Conservation (phyloP, 2,888 invertebrate species). For the Leucania comma region DNA sequence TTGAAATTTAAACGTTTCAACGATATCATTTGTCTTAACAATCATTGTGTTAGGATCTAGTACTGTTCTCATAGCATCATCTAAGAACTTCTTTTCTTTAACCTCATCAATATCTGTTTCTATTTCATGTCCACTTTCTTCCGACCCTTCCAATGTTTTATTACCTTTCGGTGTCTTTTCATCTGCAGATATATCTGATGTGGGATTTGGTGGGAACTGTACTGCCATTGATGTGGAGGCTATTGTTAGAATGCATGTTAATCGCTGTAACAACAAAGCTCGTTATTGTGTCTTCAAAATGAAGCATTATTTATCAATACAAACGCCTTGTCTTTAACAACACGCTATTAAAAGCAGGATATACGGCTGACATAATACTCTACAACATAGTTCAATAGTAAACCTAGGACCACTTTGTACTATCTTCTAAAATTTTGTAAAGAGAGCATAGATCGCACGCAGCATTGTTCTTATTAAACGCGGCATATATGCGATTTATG, state of each 20-base stretch:
- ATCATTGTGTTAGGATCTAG: conserved; percentile 80
- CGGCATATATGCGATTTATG: neutral
- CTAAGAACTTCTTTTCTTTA: conserved; percentile 83
- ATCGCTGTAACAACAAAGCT: conserved; percentile 73
- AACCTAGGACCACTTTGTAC: conserved; percentile 23
- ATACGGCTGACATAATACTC: conserved; percentile 25
- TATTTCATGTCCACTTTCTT: conserved; percentile 84
- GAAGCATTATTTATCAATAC: conserved; percentile 52
- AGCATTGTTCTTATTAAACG: neutral
- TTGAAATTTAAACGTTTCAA: conserved; percentile 79
- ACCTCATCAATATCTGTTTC: conserved; percentile 82
- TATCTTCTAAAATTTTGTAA: neutral
- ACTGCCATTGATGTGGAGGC: conserved; percentile 74
- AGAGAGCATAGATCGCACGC: no score
- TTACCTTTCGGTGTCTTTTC: conserved; percentile 78
- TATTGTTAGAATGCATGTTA: conserved; percentile 70
- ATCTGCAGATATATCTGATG: conserved; percentile 85
- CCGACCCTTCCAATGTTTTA: conserved; percentile 81
- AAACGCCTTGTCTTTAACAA: conserved; percentile 43
- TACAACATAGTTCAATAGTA: conserved; percentile 19
- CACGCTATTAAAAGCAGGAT: conserved; percentile 45
- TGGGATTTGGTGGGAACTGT: conserved; percentile 79
- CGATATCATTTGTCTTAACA: conserved; percentile 72
- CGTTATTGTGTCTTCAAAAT: conserved; percentile 32
- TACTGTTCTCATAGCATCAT: conserved; percentile 84